Percentiles rank a stretch among this genome's conserved stretches.
These are phyloP conservation scores for Sycophila sp. DNA, from an alignment of 1,140 invertebrate genomes.

Conservation along the genomic window DNA sequence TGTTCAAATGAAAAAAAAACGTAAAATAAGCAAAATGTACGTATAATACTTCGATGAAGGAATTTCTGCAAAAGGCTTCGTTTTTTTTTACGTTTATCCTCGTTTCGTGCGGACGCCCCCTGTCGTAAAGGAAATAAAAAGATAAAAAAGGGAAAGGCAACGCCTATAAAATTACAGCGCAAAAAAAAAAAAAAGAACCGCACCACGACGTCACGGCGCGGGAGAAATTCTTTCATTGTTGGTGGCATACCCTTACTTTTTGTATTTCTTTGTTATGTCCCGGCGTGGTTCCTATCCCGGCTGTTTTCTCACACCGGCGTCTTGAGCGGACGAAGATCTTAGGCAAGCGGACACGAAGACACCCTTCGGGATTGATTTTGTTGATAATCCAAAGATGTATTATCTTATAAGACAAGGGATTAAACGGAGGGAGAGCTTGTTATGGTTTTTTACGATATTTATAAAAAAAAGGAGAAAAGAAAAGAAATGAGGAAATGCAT, in stretches of 20 bases:
- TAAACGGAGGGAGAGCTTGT: constrained; percentile 41
- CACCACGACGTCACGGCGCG: too few species aligned
- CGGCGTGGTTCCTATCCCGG: constrained; percentile 18
- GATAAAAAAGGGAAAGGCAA: too few species aligned
- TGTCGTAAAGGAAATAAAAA: too few species aligned
- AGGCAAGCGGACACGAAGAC: not conserved
- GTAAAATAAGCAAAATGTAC: too few species aligned
- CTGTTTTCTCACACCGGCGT: constrained; percentile 37
- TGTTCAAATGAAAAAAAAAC: not conserved
- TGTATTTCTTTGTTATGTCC: constrained; percentile 42
- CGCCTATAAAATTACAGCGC: too few species aligned
- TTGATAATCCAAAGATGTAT: constrained; percentile 59
- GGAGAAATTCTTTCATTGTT: constrained; percentile 31
- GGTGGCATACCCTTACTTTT: not conserved
- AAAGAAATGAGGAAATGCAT: too few species aligned
- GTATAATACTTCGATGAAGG: constrained; percentile 14
- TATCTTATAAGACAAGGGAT: constrained; percentile 48
- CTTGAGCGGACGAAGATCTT: not conserved
- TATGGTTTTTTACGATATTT: constrained; percentile 48
- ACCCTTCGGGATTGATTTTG: constrained; percentile 44
- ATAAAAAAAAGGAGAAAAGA: too few species aligned
- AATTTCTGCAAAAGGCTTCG: not conserved
- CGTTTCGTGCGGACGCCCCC: too few species aligned
- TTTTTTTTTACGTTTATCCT: too few species aligned
- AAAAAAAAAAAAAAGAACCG: too few species aligned